Conservation (phyloP, 2,888 invertebrate genomes). For the Caenorhabditis becei region DNA sequence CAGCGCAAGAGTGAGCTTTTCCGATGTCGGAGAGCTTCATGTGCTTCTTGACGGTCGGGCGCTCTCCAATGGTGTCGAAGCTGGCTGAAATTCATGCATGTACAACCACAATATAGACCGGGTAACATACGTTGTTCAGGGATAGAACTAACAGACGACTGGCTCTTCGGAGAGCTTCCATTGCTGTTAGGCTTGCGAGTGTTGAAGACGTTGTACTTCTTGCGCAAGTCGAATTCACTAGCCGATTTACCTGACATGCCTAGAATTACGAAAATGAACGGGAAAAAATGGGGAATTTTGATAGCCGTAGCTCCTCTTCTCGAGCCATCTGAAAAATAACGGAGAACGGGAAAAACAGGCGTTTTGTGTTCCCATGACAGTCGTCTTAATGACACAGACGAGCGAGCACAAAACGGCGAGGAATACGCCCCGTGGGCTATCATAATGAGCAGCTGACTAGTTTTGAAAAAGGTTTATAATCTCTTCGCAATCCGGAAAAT, state of each 20-base stretch:
- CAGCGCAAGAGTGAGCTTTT: slow-evolving; percentile 66
- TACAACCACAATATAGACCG: background rate
- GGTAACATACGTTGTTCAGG: slow-evolving; percentile 59
- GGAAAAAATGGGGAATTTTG: background rate
- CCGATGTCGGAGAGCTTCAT: slow-evolving; percentile 63
- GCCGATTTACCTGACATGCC: slow-evolving; percentile 43
- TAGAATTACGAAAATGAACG: background rate
- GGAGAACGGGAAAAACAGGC: background rate
- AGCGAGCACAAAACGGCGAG: background rate
- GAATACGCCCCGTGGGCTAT: background rate
- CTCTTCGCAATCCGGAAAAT: slow-evolving; percentile 40
- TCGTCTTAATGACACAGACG: background rate
- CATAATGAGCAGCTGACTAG: background rate
- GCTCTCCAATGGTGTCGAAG: slow-evolving; percentile 68
- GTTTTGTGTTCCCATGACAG: background rate
- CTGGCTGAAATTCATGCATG: slow-evolving; percentile 25
- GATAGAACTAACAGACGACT: slow-evolving; percentile 58
- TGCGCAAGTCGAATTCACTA: slow-evolving; percentile 65
- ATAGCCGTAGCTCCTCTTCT: background rate
- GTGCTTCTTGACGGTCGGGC: slow-evolving; percentile 63
- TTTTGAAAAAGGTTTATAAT: background rate
- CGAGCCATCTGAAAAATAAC: background rate
- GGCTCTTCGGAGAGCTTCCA: slow-evolving; percentile 50
- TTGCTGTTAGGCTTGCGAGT: slow-evolving; percentile 49
- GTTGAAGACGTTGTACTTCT: slow-evolving; percentile 37